Conservation (phyloP, 2,797 vertebrate genomes). For the Xenops minutus region DNA sequence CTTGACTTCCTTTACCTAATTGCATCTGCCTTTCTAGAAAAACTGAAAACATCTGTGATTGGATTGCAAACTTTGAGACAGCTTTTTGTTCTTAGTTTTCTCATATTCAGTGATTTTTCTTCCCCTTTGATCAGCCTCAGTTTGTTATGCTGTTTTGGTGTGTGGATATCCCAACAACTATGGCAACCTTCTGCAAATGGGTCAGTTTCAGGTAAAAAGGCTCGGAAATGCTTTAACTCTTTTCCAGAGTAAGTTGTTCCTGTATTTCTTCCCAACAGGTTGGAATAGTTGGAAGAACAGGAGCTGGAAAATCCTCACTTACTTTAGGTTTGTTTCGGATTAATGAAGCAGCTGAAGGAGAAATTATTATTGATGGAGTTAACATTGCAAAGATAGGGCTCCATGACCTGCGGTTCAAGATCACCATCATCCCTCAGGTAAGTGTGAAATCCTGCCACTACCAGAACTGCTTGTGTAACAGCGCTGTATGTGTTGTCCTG, state of each 20-base stretch:
- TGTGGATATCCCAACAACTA: neutral
- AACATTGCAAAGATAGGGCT: slow-evolving; percentile 89
- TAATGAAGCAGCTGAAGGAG: slow-evolving; percentile 86
- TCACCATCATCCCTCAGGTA: slow-evolving; percentile 96
- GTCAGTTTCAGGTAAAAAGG: neutral
- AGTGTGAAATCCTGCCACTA: neutral
- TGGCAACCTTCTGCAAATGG: neutral
- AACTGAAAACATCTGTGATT: neutral
- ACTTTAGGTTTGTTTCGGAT: slow-evolving; percentile 94
- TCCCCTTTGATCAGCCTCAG: neutral
- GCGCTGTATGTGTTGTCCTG: neutral
- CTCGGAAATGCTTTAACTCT: neutral
- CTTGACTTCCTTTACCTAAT: neutral
- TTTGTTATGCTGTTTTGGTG: neutral
- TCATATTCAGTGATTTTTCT: neutral
- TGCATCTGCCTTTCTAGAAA: neutral
- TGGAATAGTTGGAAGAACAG: slow-evolving; percentile 93
- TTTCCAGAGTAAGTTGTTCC: neutral
- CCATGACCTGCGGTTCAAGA: slow-evolving; percentile 89
- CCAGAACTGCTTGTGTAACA: neutral
- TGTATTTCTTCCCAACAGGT: slow-evolving; percentile 74
- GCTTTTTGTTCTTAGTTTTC: neutral
- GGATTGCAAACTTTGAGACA: neutral
- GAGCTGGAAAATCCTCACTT: slow-evolving; percentile 94
- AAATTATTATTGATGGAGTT: slow-evolving; percentile 87